Percentiles rank a stretch among this genome's conserved stretches.
These are phyloP conservation scores for Resseliella maxima DNA, from an alignment of 2,888 invertebrate species.

Conservation along the genomic window DNA sequence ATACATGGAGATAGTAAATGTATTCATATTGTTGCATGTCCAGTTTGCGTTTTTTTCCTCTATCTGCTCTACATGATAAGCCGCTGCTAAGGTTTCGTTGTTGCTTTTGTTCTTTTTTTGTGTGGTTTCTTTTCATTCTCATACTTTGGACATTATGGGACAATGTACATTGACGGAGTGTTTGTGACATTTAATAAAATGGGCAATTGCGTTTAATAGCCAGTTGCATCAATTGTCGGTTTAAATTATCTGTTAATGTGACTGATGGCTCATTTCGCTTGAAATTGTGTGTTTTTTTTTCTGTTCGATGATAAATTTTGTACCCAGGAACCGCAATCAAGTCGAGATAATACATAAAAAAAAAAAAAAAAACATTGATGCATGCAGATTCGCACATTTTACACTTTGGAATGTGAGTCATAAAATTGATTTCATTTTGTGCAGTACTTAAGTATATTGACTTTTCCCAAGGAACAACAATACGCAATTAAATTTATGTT, in stretches of 20 bases:
- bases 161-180: neutral
- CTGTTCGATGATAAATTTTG: too few relatives aligned
- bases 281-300: neutral
- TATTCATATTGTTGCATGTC: neutral
- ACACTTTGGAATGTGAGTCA: too few relatives aligned
- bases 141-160: neutral
- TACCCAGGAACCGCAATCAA: too few relatives aligned
- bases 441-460: too few relatives aligned
- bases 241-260: conserved; percentile 47
- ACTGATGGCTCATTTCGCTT: conserved; percentile 26
- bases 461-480: too few relatives aligned
- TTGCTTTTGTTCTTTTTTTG: neutral
- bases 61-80: neutral
- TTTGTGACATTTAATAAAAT: conserved; percentile 42
- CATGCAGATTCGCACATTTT: too few relatives aligned
- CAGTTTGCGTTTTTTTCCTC: neutral
- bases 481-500: too few relatives aligned
- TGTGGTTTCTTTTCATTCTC: neutral
- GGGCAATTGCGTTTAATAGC: conserved; percentile 51
- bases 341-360: too few relatives aligned
- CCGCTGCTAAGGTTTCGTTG: neutral
- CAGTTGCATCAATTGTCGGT: conserved; percentile 42
- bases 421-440: too few relatives aligned
- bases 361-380: too few relatives aligned
- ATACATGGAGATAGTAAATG: neutral